phyloP scores from a whole-genome alignment of 2,113 vertebrate genomes.

The Ellobius talpinus region DNA sequence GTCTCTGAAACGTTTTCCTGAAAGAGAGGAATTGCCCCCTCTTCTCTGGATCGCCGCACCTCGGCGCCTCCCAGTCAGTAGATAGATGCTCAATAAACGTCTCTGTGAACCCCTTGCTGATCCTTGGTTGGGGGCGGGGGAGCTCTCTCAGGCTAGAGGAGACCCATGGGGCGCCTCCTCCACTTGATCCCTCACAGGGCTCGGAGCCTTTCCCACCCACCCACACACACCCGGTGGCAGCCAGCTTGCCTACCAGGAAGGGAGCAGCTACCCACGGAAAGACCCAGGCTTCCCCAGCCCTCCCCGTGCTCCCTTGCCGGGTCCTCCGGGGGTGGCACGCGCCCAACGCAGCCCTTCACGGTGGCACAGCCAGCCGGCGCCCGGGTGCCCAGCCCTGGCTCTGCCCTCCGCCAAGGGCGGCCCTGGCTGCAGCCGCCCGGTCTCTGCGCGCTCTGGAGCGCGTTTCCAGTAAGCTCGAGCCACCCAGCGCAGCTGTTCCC shows the following conservation, averaged over 20 bases:
- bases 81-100: neutral
- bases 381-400: neutral
- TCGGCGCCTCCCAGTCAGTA: neutral
- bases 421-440: neutral
- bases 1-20: neutral
- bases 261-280: constrained; percentile 8
- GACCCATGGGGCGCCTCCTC: no score
- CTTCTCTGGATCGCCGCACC: neutral
- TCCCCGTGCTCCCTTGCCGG: neutral
- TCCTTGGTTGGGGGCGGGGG: neutral
- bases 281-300: constrained; percentile 20
- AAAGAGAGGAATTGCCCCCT: neutral
- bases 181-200: neutral
- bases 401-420: neutral
- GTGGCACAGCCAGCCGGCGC: neutral
- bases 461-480: constrained; percentile 73
- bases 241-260: constrained; percentile 43
- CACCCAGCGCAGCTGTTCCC: constrained; percentile 67
- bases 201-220: neutral
- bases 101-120: no score
- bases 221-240: neutral
- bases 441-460: constrained; percentile 1
- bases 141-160: neutral
- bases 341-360: neutral
- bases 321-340: neutral